Evolutionary conservation across 2,797 vertebrate species (phyloP), one percentile per base, ranked within the genome.

Genomic region (Schizopygopsis malacanthus): DNA sequence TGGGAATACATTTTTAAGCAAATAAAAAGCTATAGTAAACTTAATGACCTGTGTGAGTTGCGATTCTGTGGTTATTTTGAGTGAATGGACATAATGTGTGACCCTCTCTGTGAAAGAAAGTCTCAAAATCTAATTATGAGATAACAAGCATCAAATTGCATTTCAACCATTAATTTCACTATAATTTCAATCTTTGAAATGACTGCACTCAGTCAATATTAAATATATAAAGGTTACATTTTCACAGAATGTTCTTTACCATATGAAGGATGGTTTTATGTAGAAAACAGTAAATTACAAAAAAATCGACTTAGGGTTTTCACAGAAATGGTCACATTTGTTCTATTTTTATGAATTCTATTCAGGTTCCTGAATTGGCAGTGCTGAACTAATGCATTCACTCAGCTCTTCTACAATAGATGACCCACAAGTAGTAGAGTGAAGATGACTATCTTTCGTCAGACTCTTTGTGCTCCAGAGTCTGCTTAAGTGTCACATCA

Each of bases 311-410:
- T 33, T 33, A 2, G 33, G 33, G 33, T 33, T 33, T 33, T 33
- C 33, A 33, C 33, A 33, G 33, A 33, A 33, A 33, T 33, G 33
- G 33, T 33, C 33, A 2, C 0, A 28, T 18, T 22, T 33, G 13
- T 3, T 72, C 50, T 56, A 52, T 82, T 41, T 82, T 41, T 33
- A 41, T 0, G 22, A 56, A 41, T 18, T 22, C 12, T 41, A 11
- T 52, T 50, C 47, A 25, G 25, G 80, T 56, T 43, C 20, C n/a
- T 59, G 13, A 81, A 71, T 16, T 69, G 79, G 11, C 67, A 59
- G n/a, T 59, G 81, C 20, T 81, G 33, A 81, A 71, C 50, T 41
- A 25, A 71, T 70, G 25, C 13, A 69, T 71, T 70, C 47, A 56
- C 56, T 82, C 25, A 63, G 37, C 16, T 56, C 39, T 28, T 43